Evolutionary conservation across 37 sponge, comb jelly and placozoan genomes (phyloP).

Genomic region (Crambe crambe): DNA sequence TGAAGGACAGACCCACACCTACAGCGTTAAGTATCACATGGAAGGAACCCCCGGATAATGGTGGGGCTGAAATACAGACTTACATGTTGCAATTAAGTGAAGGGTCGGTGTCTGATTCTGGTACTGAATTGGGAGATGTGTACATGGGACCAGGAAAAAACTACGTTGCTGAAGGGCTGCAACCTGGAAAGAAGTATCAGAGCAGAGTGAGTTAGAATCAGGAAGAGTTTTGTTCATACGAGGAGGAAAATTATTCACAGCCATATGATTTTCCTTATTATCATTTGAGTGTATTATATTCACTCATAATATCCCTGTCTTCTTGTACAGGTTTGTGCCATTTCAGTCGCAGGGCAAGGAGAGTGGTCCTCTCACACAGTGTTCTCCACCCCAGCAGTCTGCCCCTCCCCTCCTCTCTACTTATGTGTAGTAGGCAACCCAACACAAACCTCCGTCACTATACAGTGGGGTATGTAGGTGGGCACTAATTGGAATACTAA

Average conservation of each 20-base stretch:
- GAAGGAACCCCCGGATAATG: constrained; percentile 29
- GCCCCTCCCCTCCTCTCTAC: constrained; percentile 38
- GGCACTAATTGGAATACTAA: too few species aligned
- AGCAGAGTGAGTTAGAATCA: constrained; percentile 6
- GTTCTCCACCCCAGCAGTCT: constrained; percentile 38
- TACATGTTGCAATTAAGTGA: constrained; percentile 10
- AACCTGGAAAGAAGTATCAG: constrained; percentile 38
- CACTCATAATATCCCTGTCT: too few species aligned
- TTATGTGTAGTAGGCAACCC: constrained; percentile 32
- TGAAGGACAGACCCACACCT: constrained; percentile 28
- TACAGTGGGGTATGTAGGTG: constrained; percentile 56
- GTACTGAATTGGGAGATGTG: constrained; percentile 2
- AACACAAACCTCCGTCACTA: constrained; percentile 27
- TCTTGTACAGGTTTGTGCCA: constrained; percentile 47
- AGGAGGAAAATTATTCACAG: too few species aligned
- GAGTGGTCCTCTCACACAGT: constrained; percentile 34
- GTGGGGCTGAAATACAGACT: constrained; percentile 17
- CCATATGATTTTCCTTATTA: too few species aligned
- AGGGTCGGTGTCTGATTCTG: background rate
- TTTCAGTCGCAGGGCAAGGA: constrained; percentile 28
- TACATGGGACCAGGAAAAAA: constrained; percentile 32
- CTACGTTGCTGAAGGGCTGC: constrained; percentile 19
- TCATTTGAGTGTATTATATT: too few species aligned
- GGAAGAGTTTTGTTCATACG: background rate
- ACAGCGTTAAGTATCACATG: constrained; percentile 35